Evolutionary conservation across 2,113 vertebrate species (phyloP).

Genomic region (Myotis lucifugus): DNA sequence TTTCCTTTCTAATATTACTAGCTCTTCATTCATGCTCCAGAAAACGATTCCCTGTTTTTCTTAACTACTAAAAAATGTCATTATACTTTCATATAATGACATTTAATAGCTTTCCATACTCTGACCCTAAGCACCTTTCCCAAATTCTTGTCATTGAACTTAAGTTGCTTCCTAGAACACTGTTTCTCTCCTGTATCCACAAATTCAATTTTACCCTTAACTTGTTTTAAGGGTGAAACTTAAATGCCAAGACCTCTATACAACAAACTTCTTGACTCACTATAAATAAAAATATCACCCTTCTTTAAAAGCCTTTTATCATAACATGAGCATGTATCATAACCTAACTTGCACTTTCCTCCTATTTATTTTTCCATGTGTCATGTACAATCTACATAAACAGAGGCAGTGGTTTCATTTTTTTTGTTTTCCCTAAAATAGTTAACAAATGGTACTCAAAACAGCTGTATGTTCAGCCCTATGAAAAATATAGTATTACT

Average conservation of each 20-base stretch:
- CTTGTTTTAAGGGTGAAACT: constrained; percentile 5
- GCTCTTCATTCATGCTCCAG: background rate
- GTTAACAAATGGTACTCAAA: background rate
- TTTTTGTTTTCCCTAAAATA: constrained; percentile 17
- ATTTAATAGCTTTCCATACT: background rate
- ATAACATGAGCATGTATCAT: background rate
- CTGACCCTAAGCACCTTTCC: background rate
- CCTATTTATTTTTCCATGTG: background rate
- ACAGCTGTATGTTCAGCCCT: background rate
- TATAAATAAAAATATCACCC: background rate
- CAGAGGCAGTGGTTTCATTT: background rate
- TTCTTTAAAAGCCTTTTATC: background rate
- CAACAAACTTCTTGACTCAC: background rate
- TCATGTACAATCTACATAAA: background rate
- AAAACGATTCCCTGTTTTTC: background rate
- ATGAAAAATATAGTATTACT: background rate
- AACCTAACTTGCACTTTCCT: constrained; percentile 14
- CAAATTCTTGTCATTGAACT: constrained; percentile 21
- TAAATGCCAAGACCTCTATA: background rate
- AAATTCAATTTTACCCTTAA: background rate
- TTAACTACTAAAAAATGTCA: background rate
- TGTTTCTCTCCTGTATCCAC: background rate
- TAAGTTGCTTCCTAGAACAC: background rate
- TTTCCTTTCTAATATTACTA: background rate
- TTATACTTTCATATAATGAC: background rate